Conservation (phyloP, 1,140 invertebrate genomes). For the Ceratosolen fusciceps region DNA sequence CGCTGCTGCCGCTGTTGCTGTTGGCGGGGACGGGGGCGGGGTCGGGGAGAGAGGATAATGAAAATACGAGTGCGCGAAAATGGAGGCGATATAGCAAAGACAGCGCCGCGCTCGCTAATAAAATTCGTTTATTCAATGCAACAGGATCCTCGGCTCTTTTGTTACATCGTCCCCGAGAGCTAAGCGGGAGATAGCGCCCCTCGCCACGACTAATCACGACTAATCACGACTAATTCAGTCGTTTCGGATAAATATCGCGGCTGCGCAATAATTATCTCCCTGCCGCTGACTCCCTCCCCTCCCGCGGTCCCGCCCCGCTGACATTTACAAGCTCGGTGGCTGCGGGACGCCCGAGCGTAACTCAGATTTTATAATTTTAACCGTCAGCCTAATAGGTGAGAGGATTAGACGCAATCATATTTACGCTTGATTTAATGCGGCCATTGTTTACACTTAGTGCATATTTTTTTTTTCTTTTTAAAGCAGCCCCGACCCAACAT, state of each 20-base stretch:
- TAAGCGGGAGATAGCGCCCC: not conserved
- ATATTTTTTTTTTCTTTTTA: not conserved
- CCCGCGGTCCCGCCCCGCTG: too few species aligned
- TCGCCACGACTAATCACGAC: too few species aligned
- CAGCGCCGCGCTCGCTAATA: not conserved
- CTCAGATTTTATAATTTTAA: not conserved
- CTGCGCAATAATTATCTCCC: too few species aligned
- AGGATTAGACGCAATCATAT: not conserved
- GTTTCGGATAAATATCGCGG: not conserved
- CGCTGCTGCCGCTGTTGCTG: too few species aligned
- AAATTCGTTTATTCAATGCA: not conserved
- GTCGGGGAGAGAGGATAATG: constrained; percentile 7
- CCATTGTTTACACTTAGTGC: not conserved
- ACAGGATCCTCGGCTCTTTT: not conserved
- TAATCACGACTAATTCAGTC: not conserved
- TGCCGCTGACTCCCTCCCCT: too few species aligned
- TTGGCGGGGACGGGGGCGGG: too few species aligned
- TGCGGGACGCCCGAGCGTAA: not conserved
- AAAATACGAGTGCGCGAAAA: not conserved
- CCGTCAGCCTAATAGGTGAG: not conserved
- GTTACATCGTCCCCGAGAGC: not conserved
- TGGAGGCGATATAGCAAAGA: not conserved
- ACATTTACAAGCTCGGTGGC: too few species aligned
- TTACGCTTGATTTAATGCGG: not conserved
- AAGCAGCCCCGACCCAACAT: too few species aligned